Evolutionary conservation across 2,113 vertebrate species (phyloP).

Genomic region (Cnemophilus loriae): DNA sequence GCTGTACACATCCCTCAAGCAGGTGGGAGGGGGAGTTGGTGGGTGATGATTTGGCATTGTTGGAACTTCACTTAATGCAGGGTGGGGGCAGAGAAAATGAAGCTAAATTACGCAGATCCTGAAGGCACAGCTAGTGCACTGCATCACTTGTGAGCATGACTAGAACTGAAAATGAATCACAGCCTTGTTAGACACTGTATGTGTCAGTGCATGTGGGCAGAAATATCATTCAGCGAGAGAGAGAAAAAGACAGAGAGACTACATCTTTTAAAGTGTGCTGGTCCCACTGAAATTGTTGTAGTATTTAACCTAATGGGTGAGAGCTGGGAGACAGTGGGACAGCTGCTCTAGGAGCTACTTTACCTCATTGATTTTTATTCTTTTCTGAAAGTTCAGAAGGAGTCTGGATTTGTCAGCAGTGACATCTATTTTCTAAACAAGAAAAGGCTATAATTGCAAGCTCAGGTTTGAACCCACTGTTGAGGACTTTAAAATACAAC

Average conservation of each 20-base stretch:
- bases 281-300: not conserved
- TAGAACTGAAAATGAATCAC: conserved; percentile 68
- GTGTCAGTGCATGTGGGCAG: conserved; percentile 70
- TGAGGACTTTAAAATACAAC: not conserved
- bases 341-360: not conserved
- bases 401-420: not conserved
- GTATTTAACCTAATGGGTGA: conserved; percentile 1
- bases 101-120: conserved; percentile 26
- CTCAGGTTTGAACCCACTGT: not conserved
- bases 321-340: not conserved
- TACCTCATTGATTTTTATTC: not conserved
- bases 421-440: conserved; percentile 5
- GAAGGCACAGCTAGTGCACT: conserved; percentile 42
- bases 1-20: conserved; percentile 2
- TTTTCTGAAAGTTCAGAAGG: not conserved
- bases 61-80: conserved; percentile 19
- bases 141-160: conserved; percentile 57
- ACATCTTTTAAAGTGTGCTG: conserved; percentile 26
- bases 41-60: conserved; percentile 60
- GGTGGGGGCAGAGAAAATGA: conserved; percentile 47
- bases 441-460: not conserved
- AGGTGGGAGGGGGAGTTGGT: conserved; percentile 61
- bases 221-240: conserved; percentile 48
- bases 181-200: conserved; percentile 59
- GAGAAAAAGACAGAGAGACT: conserved; percentile 19